phyloP scores from a whole-genome alignment of 2,113 vertebrate genomes.

The Ptychochromis oligacanthus region DNA sequence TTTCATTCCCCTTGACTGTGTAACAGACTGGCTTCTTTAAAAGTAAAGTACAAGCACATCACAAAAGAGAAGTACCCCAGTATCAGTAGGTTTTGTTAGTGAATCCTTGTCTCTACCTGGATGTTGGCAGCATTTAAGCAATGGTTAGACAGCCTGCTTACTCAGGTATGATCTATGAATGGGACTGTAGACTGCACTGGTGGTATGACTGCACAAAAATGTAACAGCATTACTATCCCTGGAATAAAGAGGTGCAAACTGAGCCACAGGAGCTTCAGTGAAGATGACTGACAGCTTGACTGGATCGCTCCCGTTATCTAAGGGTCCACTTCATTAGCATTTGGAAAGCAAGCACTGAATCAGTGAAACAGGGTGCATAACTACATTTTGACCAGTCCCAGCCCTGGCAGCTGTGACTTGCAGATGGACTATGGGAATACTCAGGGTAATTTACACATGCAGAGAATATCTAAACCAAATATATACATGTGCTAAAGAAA shows the following conservation, averaged over 20 bases:
- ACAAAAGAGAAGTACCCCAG: background rate
- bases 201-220: conserved; percentile 4
- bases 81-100: conserved; percentile 18
- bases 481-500: conserved; percentile 9
- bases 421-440: conserved; percentile 2
- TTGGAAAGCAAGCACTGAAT: background rate
- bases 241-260: background rate
- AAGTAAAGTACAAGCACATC: conserved; percentile 3
- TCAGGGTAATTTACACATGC: conserved; percentile 10
- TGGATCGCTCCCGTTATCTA: background rate
- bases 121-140: conserved; percentile 21
- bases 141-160: background rate
- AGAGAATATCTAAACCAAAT: conserved; percentile 21
- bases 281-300: background rate
- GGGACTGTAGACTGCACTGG: background rate
- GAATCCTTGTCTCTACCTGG: background rate
- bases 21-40: conserved; percentile 7
- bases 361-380: background rate
- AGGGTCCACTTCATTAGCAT: background rate
- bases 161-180: conserved; percentile 16
- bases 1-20: conserved; percentile 39
- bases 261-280: background rate
- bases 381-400: conserved; percentile 7
- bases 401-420: background rate
- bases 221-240: background rate